phyloP scores from a whole-genome alignment of 2,797 vertebrate species.

The Cryptoblepharus egeriae region DNA sequence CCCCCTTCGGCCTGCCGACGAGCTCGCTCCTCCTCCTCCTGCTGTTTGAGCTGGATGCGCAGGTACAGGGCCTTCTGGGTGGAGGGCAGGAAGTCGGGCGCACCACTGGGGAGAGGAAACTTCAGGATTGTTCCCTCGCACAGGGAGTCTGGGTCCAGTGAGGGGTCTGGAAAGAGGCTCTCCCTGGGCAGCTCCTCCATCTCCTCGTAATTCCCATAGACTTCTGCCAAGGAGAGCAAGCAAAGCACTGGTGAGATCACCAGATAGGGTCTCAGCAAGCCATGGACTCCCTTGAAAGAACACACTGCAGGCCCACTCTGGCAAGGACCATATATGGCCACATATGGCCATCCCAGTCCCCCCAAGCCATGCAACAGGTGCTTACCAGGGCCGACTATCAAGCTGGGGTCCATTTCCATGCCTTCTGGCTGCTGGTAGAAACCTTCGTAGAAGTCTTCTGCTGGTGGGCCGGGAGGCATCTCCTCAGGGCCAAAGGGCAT shows the following conservation, averaged over 20 bases:
- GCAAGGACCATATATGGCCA: neutral
- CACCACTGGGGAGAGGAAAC: slow-evolving; percentile 74
- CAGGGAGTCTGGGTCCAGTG: slow-evolving; percentile 72
- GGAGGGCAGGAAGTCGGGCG: slow-evolving; percentile 93
- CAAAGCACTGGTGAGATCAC: neutral
- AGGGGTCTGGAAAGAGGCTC: slow-evolving; percentile 74
- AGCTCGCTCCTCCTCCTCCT: slow-evolving; percentile 92
- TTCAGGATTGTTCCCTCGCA: slow-evolving; percentile 69
- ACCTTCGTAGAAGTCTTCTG: slow-evolving; percentile 86
- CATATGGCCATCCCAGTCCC: neutral
- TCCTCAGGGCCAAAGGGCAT: slow-evolving; percentile 86
- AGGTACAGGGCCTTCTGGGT: slow-evolving; percentile 92
- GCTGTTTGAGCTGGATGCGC: slow-evolving; percentile 96
- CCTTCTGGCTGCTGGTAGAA: slow-evolving; percentile 89
- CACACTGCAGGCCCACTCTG: too few relatives aligned
- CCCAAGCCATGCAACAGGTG: accelerated
- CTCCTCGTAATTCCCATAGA: slow-evolving; percentile 81
- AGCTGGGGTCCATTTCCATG: slow-evolving; percentile 82
- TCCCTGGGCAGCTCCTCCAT: slow-evolving; percentile 78
- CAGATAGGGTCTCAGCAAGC: neutral
- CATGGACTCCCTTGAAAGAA: accelerated
- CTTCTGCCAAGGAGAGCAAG: slow-evolving; percentile 73
- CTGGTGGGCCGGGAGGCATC: slow-evolving; percentile 81
- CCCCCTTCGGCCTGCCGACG: slow-evolving; percentile 87
- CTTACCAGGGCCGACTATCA: slow-evolving; percentile 82